Conservation (phyloP, 2,113 vertebrate species). For the Strix uralensis region DNA sequence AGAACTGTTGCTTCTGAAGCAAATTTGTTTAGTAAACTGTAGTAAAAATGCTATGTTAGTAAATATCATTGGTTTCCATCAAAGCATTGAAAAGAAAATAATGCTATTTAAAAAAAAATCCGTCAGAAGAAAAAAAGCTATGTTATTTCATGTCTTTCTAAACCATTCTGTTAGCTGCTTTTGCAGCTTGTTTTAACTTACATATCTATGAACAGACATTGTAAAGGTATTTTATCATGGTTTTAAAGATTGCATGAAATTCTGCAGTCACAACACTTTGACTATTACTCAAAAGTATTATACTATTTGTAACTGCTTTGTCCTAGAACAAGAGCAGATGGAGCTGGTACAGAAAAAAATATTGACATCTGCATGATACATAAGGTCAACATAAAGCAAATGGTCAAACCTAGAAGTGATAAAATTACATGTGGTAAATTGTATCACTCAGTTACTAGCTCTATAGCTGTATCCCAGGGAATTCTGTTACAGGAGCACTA, state of each 20-base stretch:
- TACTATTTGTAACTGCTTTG: neutral
- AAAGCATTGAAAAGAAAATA: neutral
- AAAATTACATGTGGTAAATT: neutral
- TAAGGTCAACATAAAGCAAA: neutral
- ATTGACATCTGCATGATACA: neutral
- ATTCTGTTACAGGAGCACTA: neutral
- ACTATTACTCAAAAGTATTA: neutral
- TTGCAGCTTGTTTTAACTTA: neutral
- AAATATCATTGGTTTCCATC: neutral
- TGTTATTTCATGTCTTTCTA: neutral
- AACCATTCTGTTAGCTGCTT: neutral
- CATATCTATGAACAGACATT: neutral
- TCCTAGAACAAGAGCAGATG: neutral
- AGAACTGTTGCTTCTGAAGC: neutral
- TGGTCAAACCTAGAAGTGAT: neutral
- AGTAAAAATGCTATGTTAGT: neutral
- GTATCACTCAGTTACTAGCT: neutral
- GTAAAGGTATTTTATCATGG: neutral
- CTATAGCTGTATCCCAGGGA: neutral
- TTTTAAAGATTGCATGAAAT: neutral
- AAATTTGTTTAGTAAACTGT: neutral
- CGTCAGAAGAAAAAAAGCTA: neutral
- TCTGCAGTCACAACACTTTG: neutral
- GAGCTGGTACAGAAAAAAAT: neutral
- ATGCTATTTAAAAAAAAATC: neutral